Percentiles rank a stretch among this genome's conserved stretches.
phyloP scores from a whole-genome alignment of 2,888 invertebrate genomes.

The Plebejus melissa region DNA sequence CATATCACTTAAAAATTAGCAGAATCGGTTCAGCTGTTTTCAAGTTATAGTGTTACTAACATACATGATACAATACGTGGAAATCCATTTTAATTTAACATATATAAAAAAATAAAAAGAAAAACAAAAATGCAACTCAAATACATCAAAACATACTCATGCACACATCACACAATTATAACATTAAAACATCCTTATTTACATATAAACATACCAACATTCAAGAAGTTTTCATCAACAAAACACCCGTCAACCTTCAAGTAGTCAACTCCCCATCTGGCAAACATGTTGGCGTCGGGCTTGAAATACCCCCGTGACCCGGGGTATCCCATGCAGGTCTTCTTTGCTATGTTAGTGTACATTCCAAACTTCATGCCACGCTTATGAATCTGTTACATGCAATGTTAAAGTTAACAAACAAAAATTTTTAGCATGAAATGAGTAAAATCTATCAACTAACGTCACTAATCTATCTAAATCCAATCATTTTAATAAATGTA shows the following conservation, averaged over 20 bases:
- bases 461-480: no score
- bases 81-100: no score
- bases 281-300: slow-evolving; percentile 85
- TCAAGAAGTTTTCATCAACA: slow-evolving; percentile 66
- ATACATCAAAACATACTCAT: no score
- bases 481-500: no score
- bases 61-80: no score
- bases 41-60: no score
- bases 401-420: background rate
- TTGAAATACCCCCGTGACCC: slow-evolving; percentile 82
- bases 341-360: slow-evolving; percentile 87
- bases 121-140: no score
- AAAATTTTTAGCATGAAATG: background rate
- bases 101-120: no score
- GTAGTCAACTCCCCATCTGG: slow-evolving; percentile 89
- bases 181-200: background rate
- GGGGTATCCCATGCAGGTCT: slow-evolving; percentile 88
- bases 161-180: background rate
- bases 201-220: slow-evolving; percentile 48
- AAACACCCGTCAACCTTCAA: slow-evolving; percentile 91
- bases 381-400: slow-evolving; percentile 79
- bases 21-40: no score
- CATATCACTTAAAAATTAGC: no score
- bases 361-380: slow-evolving; percentile 88
- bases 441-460: background rate